These are phyloP conservation scores for Echinarachnius parma DNA, from an alignment of 53 echinoderm and acorn worm genomes.

Conservation along the genomic window DNA sequence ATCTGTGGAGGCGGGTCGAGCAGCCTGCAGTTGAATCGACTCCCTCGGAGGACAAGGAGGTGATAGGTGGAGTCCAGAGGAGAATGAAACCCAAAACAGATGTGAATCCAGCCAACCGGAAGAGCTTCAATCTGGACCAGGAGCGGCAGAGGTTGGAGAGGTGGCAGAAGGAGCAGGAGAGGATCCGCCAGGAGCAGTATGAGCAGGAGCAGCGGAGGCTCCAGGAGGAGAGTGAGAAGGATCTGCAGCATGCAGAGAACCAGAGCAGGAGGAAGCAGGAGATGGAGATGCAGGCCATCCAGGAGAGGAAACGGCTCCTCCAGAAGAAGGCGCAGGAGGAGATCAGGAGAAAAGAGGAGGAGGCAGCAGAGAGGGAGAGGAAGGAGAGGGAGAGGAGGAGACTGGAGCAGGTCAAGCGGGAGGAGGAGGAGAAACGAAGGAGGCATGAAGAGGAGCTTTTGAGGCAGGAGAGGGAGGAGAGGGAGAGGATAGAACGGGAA, in stretches of 20 bases:
- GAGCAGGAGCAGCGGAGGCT: constrained; percentile 80
- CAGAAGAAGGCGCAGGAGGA: constrained; percentile 71
- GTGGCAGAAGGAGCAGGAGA: constrained; percentile 94
- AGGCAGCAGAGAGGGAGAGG: constrained; percentile 49
- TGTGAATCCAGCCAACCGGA: constrained; percentile 34
- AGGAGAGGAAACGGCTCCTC: constrained; percentile 60
- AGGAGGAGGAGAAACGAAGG: constrained; percentile 62
- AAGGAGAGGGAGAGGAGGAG: constrained; percentile 61
- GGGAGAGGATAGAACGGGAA: constrained; percentile 42
- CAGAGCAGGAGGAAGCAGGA: constrained; percentile 64
- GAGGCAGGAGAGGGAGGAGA: constrained; percentile 37
- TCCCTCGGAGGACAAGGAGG: neutral
- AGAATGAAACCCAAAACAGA: neutral
- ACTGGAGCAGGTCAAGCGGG: constrained; percentile 50
- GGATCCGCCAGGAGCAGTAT: constrained; percentile 74
- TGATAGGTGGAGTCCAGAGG: constrained; percentile 17
- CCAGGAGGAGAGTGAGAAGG: constrained; percentile 65
- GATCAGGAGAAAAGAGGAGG: constrained; percentile 47
- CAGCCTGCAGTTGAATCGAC: constrained; percentile 2
- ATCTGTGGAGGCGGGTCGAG: constrained; percentile 60
- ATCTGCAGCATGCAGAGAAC: constrained; percentile 58
- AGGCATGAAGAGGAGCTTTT: constrained; percentile 44
- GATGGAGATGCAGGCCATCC: constrained; percentile 55
- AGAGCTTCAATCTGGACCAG: constrained; percentile 74
- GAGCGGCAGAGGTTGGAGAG: constrained; percentile 84